These are phyloP conservation scores for Hyperoplus lanceolatus DNA, from an alignment of 2,797 vertebrate genomes.

Conservation along the genomic window DNA sequence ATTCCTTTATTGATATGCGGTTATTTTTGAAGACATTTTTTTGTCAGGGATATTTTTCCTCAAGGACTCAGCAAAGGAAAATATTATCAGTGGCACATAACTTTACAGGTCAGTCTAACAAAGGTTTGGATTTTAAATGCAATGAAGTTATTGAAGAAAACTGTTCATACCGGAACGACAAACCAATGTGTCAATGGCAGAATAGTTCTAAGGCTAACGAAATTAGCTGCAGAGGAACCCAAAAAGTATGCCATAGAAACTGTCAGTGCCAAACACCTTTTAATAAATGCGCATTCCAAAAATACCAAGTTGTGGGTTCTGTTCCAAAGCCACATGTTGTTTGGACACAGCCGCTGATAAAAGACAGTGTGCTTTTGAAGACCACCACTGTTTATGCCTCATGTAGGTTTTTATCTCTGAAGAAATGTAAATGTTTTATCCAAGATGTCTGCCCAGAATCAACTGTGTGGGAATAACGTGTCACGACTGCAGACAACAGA, in stretches of 20 bases:
- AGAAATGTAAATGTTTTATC: conserved; percentile 67
- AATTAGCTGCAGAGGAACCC: background rate
- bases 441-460: conserved; percentile 37
- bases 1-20: conserved; percentile 3
- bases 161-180: background rate
- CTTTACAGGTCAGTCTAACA: background rate
- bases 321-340: conserved; percentile 5
- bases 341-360: conserved; percentile 27
- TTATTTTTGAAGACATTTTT: background rate
- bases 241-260: background rate
- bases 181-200: no score
- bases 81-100: background rate
- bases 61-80: background rate
- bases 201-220: background rate
- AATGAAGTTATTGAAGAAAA: background rate
- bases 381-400: conserved; percentile 35
- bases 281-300: conserved; percentile 6
- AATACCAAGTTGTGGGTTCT: background rate
- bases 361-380: conserved; percentile 8
- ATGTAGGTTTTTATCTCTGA: conserved; percentile 40
- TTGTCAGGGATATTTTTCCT: conserved; percentile 21
- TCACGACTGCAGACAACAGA: conserved; percentile 22
- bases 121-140: background rate
- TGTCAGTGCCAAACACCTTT: background rate
- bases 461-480: conserved; percentile 21